Evolutionary conservation across 1,140 invertebrate species (phyloP).

Genomic region (Wiebesia pumilae): DNA sequence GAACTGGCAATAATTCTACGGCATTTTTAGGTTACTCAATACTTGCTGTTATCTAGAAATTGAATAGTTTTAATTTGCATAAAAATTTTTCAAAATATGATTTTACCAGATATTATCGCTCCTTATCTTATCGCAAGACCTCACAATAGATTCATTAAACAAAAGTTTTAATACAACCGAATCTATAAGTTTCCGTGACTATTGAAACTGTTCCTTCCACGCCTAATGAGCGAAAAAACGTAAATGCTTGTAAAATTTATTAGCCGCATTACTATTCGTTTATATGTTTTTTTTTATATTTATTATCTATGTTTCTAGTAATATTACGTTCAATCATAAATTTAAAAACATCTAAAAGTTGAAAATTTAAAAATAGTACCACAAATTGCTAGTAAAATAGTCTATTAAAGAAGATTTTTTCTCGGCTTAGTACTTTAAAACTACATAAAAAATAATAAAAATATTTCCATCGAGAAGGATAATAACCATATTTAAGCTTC

Average conservation of each 20-base stretch:
- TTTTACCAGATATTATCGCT: not conserved
- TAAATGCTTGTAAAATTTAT: not conserved
- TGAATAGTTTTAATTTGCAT: not conserved
- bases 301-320: not conserved
- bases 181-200: not conserved
- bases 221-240: not conserved
- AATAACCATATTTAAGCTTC: too few species aligned
- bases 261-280: not conserved
- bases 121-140: slow-evolving; percentile 2
- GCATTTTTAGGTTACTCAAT: not conserved
- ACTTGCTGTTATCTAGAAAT: not conserved
- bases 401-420: too few species aligned
- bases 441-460: too few species aligned
- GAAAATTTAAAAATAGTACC: too few species aligned
- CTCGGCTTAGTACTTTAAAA: too few species aligned
- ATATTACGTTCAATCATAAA: not conserved
- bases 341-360: too few species aligned
- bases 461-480: too few species aligned
- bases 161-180: not conserved
- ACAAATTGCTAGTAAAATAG: too few species aligned
- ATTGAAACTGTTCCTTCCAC: not conserved
- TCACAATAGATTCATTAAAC: not conserved
- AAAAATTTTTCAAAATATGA: not conserved
- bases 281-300: not conserved
- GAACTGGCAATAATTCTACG: not conserved